Conservation (phyloP, 2,888 invertebrate genomes). For the Lottia gigantea region DNA sequence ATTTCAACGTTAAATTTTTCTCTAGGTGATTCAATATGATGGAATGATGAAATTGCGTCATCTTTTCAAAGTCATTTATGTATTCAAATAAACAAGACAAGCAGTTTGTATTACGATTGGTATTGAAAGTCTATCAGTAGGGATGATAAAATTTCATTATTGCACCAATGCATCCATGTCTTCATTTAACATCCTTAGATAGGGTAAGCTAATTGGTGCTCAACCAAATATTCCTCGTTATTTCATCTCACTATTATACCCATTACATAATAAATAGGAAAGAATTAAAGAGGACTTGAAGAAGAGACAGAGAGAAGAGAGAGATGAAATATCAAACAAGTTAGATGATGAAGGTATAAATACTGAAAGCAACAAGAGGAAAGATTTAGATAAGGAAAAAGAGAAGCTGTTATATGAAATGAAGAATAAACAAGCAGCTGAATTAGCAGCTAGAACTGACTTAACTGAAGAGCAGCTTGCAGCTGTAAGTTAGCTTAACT, state of each 20-base stretch:
- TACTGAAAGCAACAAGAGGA: constrained; percentile 46
- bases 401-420: constrained; percentile 58
- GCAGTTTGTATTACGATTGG: too few relatives aligned
- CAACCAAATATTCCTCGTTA: too few relatives aligned
- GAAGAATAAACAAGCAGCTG: constrained; percentile 60
- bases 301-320: constrained; percentile 54
- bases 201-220: too few relatives aligned
- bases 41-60: background rate
- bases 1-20: too few relatives aligned
- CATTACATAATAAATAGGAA: constrained; percentile 39
- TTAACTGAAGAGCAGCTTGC: constrained; percentile 56
- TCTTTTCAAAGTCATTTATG: too few relatives aligned
- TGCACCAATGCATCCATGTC: background rate
- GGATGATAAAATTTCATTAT: background rate
- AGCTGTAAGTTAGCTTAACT: constrained; percentile 40
- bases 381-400: constrained; percentile 44
- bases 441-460: constrained; percentile 56
- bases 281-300: constrained; percentile 50
- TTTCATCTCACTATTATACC: too few relatives aligned
- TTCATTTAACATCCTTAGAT: background rate
- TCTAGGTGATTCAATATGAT: too few relatives aligned
- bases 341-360: constrained; percentile 49
- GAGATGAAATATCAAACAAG: constrained; percentile 41
- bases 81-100: too few relatives aligned
- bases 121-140: background rate